Base-by-base conservation (phyloP, 2,888 invertebrate genomes). In the Penaeus monodon region DNA sequence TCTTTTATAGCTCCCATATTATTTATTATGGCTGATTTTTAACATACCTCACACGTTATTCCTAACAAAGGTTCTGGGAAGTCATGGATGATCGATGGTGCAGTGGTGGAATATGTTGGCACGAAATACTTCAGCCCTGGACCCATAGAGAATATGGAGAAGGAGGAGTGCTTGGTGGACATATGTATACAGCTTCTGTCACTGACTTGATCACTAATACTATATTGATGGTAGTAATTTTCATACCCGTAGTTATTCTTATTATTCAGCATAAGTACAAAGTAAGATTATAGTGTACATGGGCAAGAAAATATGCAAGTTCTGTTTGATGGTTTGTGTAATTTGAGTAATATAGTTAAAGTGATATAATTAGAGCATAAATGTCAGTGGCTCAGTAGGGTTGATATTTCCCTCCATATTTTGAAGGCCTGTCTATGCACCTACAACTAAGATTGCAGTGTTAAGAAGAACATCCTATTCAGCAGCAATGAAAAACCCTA, bases 11-110 rank as follows among this genome's bases (percentile, higher is more conserved):
- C 27, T 27, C 12, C 63, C 17, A 27, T 74, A 27, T 29, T 10
- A n/a, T 33, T 29, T 33, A 14, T 83, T 20, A 70, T n/a, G 38
- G 57, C 27, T 73, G 27, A 29, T 63, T 22, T 82, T 73, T 38
- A 14, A 33, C 22, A 44, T 29, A 22, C 44, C 10, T 68, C 76
- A 24, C 38, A 78, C 57, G n/a, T 20, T 27, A 68, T 14, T 29
- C 12, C 68, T 12, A 68, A 27, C 57, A 17, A 24, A 86, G 86
- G 44, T 86, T 86, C 38, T 86, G 86, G 86, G 78, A 86, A 66
- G 66, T 33, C 24, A 86, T 86, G 86, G 77, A 86, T 33, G 86
- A 86, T 27, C 86, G 78, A 17, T 86, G 81, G 82, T 86, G 86
- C 65, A n/a, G 49, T 12, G 78, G 78, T n/a, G 86, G 82, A 22